Percentiles rank a stretch among this genome's conserved stretches.
Conservation (phyloP, 2,888 invertebrate species). For the Troides oblongomaculatus region DNA sequence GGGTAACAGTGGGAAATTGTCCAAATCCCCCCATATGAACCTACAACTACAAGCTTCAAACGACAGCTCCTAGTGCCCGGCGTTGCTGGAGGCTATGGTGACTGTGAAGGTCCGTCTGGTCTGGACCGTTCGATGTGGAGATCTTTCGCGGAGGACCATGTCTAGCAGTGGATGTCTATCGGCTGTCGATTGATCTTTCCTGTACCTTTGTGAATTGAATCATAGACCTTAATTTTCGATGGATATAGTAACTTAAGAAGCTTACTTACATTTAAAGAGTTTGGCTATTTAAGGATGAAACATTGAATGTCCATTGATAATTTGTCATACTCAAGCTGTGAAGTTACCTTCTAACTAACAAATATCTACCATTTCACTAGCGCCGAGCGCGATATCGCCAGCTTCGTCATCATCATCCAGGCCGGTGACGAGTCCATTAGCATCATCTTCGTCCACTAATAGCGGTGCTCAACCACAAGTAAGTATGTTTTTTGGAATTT, state of each 20-base stretch:
- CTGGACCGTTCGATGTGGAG: too few species aligned
- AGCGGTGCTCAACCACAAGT: slow-evolving; percentile 72
- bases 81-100: too few species aligned
- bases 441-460: slow-evolving; percentile 57
- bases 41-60: too few species aligned
- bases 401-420: slow-evolving; percentile 64
- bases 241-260: neutral
- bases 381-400: slow-evolving; percentile 52
- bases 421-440: slow-evolving; percentile 58
- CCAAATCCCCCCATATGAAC: too few species aligned
- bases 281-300: neutral
- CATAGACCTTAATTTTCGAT: neutral
- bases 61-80: too few species aligned
- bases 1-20: too few species aligned
- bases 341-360: neutral
- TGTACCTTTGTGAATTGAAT: too few species aligned
- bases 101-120: too few species aligned
- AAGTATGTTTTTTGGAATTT: slow-evolving; percentile 35
- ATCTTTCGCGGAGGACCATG: too few species aligned
- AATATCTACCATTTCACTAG: neutral
- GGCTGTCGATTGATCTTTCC: too few species aligned
- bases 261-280: neutral
- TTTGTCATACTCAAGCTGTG: too few species aligned
- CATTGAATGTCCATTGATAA: neutral
- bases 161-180: too few species aligned